Percentiles rank a stretch among this genome's conserved stretches.
Evolutionary conservation across 2,113 vertebrate species (phyloP).

Genomic region (Pollimyrus isidori): DNA sequence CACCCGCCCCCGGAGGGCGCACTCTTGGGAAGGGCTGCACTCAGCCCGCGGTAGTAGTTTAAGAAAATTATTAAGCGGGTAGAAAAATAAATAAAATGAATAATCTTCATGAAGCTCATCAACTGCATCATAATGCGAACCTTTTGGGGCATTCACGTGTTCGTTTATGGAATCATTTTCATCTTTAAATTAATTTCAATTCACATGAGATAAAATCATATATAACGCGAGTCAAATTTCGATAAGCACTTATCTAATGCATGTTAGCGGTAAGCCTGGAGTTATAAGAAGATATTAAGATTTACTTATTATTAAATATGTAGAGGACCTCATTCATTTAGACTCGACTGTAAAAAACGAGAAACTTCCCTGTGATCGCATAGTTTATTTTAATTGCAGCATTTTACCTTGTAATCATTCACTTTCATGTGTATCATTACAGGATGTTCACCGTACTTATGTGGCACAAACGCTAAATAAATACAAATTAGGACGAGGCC

Average conservation of each 20-base stretch:
- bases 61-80: not conserved
- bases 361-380: not conserved
- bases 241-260: not conserved
- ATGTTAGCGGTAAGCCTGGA: not conserved
- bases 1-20: not conserved
- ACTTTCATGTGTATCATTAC: constrained; percentile 13
- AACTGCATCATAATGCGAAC: not conserved
- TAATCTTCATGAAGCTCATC: not conserved
- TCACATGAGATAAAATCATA: not conserved
- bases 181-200: not conserved
- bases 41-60: not conserved
- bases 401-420: constrained; percentile 16
- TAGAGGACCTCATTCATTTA: not conserved
- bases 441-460: constrained; percentile 2
- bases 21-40: not conserved
- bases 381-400: constrained; percentile 19
- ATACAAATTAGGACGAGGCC: constrained; percentile 19
- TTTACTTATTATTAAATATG: not conserved
- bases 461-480: constrained; percentile 11
- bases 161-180: not conserved
- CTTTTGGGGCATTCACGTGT: not conserved
- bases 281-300: not conserved
- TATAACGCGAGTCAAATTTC: not conserved
- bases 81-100: not conserved
- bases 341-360: not conserved